Conservation (phyloP, 2,113 vertebrate genomes). For the Mesocricetus auratus region DNA sequence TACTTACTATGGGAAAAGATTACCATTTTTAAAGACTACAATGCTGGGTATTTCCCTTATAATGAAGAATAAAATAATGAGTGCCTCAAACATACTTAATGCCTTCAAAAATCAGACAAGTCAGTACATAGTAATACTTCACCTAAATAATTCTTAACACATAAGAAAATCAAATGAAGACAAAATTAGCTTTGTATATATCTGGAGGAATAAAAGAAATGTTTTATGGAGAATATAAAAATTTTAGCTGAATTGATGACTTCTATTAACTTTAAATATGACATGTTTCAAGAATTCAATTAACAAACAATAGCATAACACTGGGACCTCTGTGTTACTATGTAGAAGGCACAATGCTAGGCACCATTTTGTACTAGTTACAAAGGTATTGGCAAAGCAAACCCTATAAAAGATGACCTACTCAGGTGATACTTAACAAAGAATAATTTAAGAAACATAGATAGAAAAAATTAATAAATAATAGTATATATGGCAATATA, state of each 20-base stretch:
- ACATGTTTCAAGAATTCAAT: constrained; percentile 4
- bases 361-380: constrained; percentile 50
- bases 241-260: constrained; percentile 8
- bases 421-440: neutral
- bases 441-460: constrained; percentile 47
- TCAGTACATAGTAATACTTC: neutral
- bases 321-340: neutral
- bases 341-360: neutral
- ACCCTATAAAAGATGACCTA: neutral
- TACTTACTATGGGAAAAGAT: constrained; percentile 12
- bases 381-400: constrained; percentile 38
- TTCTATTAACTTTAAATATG: constrained; percentile 35
- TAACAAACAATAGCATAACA: constrained; percentile 16
- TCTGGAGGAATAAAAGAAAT: constrained; percentile 20
- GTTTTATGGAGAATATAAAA: neutral
- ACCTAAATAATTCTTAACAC: constrained; percentile 6
- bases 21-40: constrained; percentile 1
- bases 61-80: neutral
- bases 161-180: constrained; percentile 26
- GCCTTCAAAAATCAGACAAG: constrained; percentile 29
- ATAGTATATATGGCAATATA: constrained; percentile 17
- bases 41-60: neutral
- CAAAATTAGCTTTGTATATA: constrained; percentile 30
- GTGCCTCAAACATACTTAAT: constrained; percentile 32
- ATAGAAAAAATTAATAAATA: constrained; percentile 7